Base-by-base conservation (phyloP, 2,888 invertebrate species). In the Tetheella fluctuosa region DNA sequence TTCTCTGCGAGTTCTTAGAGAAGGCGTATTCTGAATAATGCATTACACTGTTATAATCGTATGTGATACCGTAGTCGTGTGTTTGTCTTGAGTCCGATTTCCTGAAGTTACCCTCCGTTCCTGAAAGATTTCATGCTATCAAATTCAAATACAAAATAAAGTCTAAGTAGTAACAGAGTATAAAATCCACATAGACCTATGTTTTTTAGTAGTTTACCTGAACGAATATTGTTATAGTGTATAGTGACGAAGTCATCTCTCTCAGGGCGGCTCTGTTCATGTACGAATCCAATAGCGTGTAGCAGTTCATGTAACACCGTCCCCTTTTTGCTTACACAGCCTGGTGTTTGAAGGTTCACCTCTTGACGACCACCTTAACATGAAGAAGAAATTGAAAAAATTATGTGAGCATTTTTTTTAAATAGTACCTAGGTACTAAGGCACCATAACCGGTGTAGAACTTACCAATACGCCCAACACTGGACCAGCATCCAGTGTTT, bases 11-110 rank as follows among this genome's bases (percentile, higher is more conserved):
- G 80, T 97, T 97, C 61, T 78, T 93, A 2, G 97, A 96, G 86
- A 97, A 97, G 4, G 97, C 97, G 56, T 94, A 95, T 23, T 94
- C 94, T 0, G 97, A 97, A 83, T 97, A 97, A 80, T 97, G 97
- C 97, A 97, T 97, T 0, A 97, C 96, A 71, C 97, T 97, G 72
- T 95, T 94, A 83, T 96, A 97, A 84, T 97, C 97, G 77, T 97
- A 97, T 0, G 94, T 89, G 0, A 97, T 94, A 0, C 96, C 96
- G 78, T 94, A 96, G n/a, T 94, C 95, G 57, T 94, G 89, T 0
- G 95, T 94, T 34, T 85, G 89, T 10, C 90, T 86, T 8, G 89
- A 74, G 6, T 94, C 89, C 0, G 95, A 94, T 83, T 96, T 97
- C 67, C 94, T 94, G 84, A 97, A 97, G 85, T 97, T 97, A 58